Percentiles rank a stretch among this genome's conserved stretches.
phyloP scores from a whole-genome alignment of 2,113 vertebrate genomes.

The Otolemur garnettii region DNA sequence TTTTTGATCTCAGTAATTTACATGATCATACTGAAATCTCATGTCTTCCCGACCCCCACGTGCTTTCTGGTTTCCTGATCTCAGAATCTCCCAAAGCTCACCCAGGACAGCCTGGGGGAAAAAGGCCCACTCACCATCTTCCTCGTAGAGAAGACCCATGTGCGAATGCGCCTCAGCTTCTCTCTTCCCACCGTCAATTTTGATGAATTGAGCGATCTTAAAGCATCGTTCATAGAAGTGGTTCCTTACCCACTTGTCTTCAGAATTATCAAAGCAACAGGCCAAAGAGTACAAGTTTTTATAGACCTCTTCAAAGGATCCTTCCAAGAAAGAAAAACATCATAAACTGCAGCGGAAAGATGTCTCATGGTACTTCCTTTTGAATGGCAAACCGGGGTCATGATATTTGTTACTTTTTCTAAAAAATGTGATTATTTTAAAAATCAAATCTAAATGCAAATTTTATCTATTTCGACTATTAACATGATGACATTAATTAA shows the following conservation, averaged over 20 bases:
- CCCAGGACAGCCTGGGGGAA: not conserved
- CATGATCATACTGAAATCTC: not conserved
- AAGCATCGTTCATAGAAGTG: conserved; percentile 91
- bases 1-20: not conserved
- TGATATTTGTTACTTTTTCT: not conserved
- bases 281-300: conserved; percentile 89
- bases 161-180: conserved; percentile 88
- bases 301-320: conserved; percentile 88
- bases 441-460: not conserved
- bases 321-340: conserved; percentile 82
- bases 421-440: not conserved
- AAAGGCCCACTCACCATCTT: conserved; percentile 86
- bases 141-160: conserved; percentile 88
- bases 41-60: rapidly evolving
- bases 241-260: conserved; percentile 90
- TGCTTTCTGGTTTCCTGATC: not conserved
- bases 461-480: not conserved
- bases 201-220: conserved; percentile 86
- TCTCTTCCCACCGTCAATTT: conserved; percentile 88
- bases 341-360: conserved; percentile 29
- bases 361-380: not conserved
- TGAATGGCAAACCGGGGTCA: not conserved
- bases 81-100: not conserved
- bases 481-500: not conserved
- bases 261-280: conserved; percentile 88